Conservation (phyloP, 2,797 vertebrate species). For the Coluber constrictor region DNA sequence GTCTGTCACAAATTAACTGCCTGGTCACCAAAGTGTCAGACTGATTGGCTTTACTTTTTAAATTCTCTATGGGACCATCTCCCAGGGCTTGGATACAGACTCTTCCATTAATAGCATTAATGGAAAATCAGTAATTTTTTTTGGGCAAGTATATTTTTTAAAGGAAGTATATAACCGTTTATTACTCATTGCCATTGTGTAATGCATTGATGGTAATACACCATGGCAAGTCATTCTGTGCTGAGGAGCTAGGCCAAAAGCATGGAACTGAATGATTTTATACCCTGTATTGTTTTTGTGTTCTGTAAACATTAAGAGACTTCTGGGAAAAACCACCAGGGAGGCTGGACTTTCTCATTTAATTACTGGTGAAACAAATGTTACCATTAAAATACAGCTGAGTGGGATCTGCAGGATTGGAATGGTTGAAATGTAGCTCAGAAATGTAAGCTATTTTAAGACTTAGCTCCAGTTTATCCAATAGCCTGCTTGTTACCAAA, state of each 20-base stretch:
- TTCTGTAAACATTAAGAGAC: slow-evolving; percentile 64
- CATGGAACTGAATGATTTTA: slow-evolving; percentile 61
- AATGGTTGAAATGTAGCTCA: slow-evolving; percentile 54
- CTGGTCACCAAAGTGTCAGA: neutral
- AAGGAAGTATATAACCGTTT: slow-evolving; percentile 43
- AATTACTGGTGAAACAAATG: slow-evolving; percentile 63
- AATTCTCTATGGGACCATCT: neutral
- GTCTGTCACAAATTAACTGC: neutral
- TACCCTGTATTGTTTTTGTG: slow-evolving; percentile 63
- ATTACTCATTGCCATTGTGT: slow-evolving; percentile 58
- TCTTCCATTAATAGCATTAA: neutral
- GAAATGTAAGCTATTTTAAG: slow-evolving; percentile 60
- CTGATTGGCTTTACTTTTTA: neutral
- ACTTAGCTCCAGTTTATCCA: slow-evolving; percentile 48
- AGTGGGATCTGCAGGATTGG: slow-evolving; percentile 52
- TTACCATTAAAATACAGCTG: slow-evolving; percentile 52
- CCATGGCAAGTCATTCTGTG: slow-evolving; percentile 54
- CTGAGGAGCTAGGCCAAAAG: slow-evolving; percentile 55
- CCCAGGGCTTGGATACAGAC: neutral
- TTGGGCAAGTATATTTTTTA: slow-evolving; percentile 16
- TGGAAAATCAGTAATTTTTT: neutral
- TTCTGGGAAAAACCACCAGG: slow-evolving; percentile 63
- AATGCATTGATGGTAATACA: slow-evolving; percentile 57
- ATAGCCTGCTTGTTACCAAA: slow-evolving; percentile 39
- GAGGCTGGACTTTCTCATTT: slow-evolving; percentile 46